phyloP scores from a whole-genome alignment of 2,888 invertebrate species.

The Baronia brevicornis region DNA sequence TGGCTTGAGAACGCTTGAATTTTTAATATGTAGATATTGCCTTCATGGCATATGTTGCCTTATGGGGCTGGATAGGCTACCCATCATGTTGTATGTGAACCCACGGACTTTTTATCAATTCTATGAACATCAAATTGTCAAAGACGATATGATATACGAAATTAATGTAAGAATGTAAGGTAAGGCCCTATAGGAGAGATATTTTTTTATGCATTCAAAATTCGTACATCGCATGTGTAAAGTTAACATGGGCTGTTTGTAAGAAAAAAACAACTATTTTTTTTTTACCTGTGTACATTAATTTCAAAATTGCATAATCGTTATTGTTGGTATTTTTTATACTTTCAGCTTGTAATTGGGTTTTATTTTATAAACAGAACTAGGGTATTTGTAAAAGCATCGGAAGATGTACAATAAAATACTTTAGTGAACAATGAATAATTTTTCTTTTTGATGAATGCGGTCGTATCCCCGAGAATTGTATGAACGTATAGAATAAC shows the following conservation, averaged over 20 bases:
- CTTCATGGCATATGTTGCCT: conserved; percentile 49
- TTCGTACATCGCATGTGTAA: conserved; percentile 56
- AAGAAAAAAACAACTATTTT: conserved; percentile 24
- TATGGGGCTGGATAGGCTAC: conserved; percentile 34
- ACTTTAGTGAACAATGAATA: conserved; percentile 50
- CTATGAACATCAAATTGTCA: conserved; percentile 63
- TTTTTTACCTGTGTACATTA: conserved; percentile 39
- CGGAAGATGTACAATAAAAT: conserved; percentile 64
- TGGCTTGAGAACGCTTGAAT: conserved; percentile 41
- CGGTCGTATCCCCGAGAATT: conserved; percentile 19
- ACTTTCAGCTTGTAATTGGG: conserved; percentile 68
- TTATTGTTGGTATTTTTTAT: conserved; percentile 68
- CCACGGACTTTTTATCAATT: conserved; percentile 46
- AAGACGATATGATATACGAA: conserved; percentile 72
- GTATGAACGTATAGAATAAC: conserved; percentile 25
- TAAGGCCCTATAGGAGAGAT: conserved; percentile 72
- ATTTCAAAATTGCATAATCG: conserved; percentile 64
- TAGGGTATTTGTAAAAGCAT: conserved; percentile 64
- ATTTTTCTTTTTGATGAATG: conserved; percentile 41
- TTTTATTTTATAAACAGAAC: conserved; percentile 49
- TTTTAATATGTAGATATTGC: conserved; percentile 32
- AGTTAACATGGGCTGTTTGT: conserved; percentile 40
- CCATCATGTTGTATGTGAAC: conserved; percentile 37
- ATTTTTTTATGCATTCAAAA: conserved; percentile 74
- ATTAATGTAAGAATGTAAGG: conserved; percentile 70